Evolutionary conservation across 92 coral and sea anemone genomes (phyloP), one percentile per base, ranked within the genome.

Genomic region (Plumapathes pennacea): DNA sequence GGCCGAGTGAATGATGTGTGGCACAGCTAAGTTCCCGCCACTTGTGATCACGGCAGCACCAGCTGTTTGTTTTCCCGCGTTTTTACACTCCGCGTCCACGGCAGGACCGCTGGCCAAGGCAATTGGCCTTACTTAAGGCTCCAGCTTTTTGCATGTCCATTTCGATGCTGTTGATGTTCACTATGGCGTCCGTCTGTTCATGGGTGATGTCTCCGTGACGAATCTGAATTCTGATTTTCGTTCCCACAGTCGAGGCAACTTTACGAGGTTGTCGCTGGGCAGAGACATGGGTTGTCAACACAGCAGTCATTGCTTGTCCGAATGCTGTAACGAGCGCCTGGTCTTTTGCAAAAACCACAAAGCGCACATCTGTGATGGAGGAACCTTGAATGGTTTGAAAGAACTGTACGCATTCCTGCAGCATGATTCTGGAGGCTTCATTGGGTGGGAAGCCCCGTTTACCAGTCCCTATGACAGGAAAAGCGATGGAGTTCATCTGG

Each of bases 401-500:
- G 32, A 73, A 80, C 36, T 46, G 36, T 18, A 70, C 27, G 11
- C 72, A 67, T 64, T 85, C 94, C 15, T 69, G 83, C 18, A 85
- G 19, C 77, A 81, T 78, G 5, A 78, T 40, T 45, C 52, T 70
- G 11, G 73, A 74, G 11, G 88, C 88, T 24, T 8, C 32, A 44
- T 71, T 57, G 11, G 50, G 73, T 11, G 97, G 91, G 45, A 89
- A 84, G 0, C 80, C 44, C 7, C 80, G 50, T 0, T 74, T 65
- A 10, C 85, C 91, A 2, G 97, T 80, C 7, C 97, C 97, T 8
- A 84, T 81, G 18, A 85, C 82, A 4, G 97, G 97, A 45, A 89
- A 80, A 9, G 91, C 91, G 19, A 85, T 73, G 33, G 78, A 72
- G 13, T 29, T 51, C 32, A 46, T 67, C 18, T 73, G 54, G 11